Percentiles rank a stretch among this genome's conserved stretches.
phyloP scores from a whole-genome alignment of 2,113 vertebrate genomes.

The Pogonocichla stellata region DNA sequence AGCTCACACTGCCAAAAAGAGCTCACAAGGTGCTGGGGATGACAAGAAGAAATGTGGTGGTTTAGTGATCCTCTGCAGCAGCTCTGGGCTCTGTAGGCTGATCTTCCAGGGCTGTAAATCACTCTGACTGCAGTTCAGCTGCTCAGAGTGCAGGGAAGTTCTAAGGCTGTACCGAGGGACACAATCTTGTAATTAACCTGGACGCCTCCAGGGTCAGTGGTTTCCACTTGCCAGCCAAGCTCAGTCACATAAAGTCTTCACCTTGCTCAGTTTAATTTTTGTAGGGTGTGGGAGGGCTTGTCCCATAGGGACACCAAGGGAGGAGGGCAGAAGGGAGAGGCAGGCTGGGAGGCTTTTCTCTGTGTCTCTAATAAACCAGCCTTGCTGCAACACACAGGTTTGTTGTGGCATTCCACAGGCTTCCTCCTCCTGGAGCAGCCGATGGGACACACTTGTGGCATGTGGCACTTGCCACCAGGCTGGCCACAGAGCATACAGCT shows the following conservation, averaged over 20 bases:
- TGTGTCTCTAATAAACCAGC: constrained; percentile 50
- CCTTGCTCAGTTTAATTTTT: background rate
- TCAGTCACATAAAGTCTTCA: background rate
- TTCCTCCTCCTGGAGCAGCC: background rate
- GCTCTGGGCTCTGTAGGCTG: background rate
- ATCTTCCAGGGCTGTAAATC: background rate
- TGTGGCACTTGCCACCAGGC: background rate
- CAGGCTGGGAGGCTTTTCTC: background rate
- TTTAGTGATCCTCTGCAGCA: background rate
- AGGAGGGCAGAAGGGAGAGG: background rate
- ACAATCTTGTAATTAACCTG: background rate
- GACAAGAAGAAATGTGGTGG: background rate
- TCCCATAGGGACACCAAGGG: background rate
- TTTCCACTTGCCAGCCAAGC: background rate
- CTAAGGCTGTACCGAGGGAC: background rate
- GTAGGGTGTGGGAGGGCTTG: background rate
- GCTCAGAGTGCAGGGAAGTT: background rate
- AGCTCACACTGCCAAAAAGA: background rate
- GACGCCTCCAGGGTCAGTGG: background rate
- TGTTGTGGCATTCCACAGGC: constrained; percentile 57
- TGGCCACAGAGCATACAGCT: background rate
- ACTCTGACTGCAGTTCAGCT: background rate
- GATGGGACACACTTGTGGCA: background rate
- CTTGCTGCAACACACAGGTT: constrained; percentile 15
- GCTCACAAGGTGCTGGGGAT: background rate